These are phyloP conservation scores for Andrena praecox DNA, from an alignment of 2,888 invertebrate species.

Conservation along the genomic window DNA sequence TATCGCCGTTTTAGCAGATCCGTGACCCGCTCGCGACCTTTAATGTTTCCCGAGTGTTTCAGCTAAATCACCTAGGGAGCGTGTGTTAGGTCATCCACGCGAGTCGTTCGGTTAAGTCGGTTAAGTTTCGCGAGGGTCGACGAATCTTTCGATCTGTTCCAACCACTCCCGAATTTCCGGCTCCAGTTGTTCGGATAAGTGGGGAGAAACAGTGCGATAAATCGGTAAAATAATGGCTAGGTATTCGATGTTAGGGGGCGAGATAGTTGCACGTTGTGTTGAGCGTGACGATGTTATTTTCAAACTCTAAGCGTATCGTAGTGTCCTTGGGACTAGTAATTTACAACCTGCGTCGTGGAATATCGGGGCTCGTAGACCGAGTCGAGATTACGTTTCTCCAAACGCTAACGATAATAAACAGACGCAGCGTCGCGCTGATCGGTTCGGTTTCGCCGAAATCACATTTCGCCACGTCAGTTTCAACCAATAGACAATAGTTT, in stretches of 20 bases:
- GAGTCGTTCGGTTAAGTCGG: background rate
- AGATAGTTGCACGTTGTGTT: background rate
- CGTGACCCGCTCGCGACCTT: background rate
- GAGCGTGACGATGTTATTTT: too few species aligned
- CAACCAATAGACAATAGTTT: too few species aligned
- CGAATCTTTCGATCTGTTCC: background rate
- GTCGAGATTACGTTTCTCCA: too few species aligned
- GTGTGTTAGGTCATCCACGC: background rate
- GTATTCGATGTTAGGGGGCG: background rate
- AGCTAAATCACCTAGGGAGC: background rate
- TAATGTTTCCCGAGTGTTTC: background rate
- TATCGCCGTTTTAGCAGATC: constrained; percentile 34
- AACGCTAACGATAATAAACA: too few species aligned
- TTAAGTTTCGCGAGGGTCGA: background rate
- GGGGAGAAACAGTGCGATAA: constrained; percentile 9
- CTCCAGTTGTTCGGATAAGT: constrained; percentile 13
- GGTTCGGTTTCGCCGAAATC: too few species aligned
- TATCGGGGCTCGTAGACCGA: too few species aligned
- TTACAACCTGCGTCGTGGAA: too few species aligned
- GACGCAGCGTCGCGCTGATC: too few species aligned
- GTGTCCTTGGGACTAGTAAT: too few species aligned
- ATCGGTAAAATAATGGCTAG: background rate
- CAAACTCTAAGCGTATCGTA: too few species aligned
- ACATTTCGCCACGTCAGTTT: too few species aligned
- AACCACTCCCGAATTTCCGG: constrained; percentile 8